Evolutionary conservation across 64 coral and sea anemone species (phyloP).

Genomic region (Actinia equina): DNA sequence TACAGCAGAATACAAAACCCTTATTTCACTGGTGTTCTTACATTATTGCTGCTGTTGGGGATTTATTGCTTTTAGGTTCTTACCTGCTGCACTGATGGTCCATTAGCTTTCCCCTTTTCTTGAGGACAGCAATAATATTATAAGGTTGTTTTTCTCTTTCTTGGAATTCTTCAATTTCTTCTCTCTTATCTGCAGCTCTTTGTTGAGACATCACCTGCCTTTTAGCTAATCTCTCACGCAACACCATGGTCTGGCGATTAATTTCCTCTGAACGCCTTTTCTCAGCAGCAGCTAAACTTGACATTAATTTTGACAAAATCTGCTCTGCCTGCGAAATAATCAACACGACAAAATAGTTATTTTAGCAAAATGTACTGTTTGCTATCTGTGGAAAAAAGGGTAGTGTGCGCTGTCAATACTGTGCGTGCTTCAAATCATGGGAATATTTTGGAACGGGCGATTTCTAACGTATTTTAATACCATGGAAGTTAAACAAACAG

Average conservation of each 20-base stretch:
- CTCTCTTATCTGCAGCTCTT: slow-evolving; percentile 58
- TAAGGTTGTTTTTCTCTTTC: slow-evolving; percentile 44
- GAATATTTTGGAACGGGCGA: too few relatives aligned
- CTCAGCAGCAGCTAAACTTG: slow-evolving; percentile 71
- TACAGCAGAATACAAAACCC: too few relatives aligned
- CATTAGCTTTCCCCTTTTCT: slow-evolving; percentile 66
- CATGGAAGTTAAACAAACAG: too few relatives aligned
- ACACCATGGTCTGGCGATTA: slow-evolving; percentile 78
- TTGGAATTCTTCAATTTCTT: slow-evolving; percentile 85
- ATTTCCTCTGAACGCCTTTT: slow-evolving; percentile 75
- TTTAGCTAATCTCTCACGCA: slow-evolving; percentile 73
- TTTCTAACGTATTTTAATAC: too few relatives aligned
- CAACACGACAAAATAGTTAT: too few relatives aligned
- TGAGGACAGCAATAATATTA: slow-evolving; percentile 55
- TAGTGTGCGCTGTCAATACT: too few relatives aligned
- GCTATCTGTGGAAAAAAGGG: too few relatives aligned
- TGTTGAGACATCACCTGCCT: slow-evolving; percentile 71
- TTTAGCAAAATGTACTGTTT: too few relatives aligned
- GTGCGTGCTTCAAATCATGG: too few relatives aligned
- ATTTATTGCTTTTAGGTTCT: neutral
- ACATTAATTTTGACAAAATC: slow-evolving; percentile 83
- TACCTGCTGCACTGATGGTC: slow-evolving; percentile 69
- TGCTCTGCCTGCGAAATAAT: slow-evolving; percentile 59
- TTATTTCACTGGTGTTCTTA: too few relatives aligned
- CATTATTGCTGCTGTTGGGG: neutral